Evolutionary conservation across 2,888 invertebrate species (phyloP).

Genomic region (Leptothorax acervorum): DNA sequence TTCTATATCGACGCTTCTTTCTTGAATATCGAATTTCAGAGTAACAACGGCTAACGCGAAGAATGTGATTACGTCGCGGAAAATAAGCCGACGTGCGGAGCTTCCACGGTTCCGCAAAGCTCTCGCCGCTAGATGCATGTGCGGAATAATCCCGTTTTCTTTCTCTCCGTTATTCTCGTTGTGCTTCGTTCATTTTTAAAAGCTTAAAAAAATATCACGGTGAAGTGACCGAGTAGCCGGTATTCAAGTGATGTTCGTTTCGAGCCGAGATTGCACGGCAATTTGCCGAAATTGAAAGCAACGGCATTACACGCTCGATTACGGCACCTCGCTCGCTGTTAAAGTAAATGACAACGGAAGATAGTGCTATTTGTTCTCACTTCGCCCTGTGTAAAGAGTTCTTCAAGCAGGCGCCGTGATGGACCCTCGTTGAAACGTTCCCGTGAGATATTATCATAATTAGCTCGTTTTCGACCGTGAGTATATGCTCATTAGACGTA

Average conservation of each 20-base stretch:
- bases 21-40: not conserved
- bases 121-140: not conserved
- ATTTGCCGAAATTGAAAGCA: constrained; percentile 53
- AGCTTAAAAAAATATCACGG: not conserved
- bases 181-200: constrained; percentile 11
- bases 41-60: not conserved
- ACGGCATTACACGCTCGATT: constrained; percentile 49
- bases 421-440: constrained; percentile 10
- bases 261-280: constrained; percentile 33
- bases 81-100: constrained; percentile 29
- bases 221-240: not conserved
- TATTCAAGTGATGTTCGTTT: not conserved
- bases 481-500: not conserved
- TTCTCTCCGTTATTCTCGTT: constrained; percentile 17
- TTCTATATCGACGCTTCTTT: not conserved
- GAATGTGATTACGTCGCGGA: constrained; percentile 16
- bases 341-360: constrained; percentile 24
- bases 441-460: not conserved
- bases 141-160: constrained; percentile 24
- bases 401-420: not conserved
- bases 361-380: constrained; percentile 45
- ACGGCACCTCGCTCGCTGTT: constrained; percentile 35
- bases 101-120: constrained; percentile 1
- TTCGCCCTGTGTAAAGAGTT: constrained; percentile 3
- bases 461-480: constrained; percentile 5